These are phyloP conservation scores for Volucella inanis DNA, from an alignment of 2,888 invertebrate species.

Conservation along the genomic window DNA sequence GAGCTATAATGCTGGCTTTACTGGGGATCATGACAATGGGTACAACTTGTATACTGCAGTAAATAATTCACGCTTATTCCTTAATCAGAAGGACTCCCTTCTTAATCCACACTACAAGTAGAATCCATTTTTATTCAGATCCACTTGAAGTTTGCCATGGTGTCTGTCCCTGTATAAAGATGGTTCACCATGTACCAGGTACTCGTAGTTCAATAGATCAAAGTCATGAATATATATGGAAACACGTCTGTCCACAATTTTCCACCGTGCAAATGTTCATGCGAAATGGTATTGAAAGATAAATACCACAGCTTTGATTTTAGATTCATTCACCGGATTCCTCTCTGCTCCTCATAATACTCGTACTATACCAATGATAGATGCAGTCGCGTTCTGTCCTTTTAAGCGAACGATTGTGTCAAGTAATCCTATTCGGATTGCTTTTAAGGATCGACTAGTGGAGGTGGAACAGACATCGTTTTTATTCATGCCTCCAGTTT, in stretches of 20 bases:
- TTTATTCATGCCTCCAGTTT: not conserved
- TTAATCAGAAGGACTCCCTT: slow-evolving; percentile 31
- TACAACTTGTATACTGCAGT: slow-evolving; percentile 50
- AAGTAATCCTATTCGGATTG: slow-evolving; percentile 60
- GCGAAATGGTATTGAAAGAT: slow-evolving; percentile 35
- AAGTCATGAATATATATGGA: slow-evolving; percentile 68
- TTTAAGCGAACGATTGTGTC: slow-evolving; percentile 40
- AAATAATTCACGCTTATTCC: slow-evolving; percentile 63
- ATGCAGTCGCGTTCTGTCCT: slow-evolving; percentile 63
- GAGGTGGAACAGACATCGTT: slow-evolving; percentile 7
- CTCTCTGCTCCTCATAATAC: not conserved
- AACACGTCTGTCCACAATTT: slow-evolving; percentile 47
- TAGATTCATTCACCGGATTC: not conserved
- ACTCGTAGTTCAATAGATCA: slow-evolving; percentile 53
- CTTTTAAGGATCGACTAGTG: slow-evolving; percentile 8
- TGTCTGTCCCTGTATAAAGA: slow-evolving; percentile 11
- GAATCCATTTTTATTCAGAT: slow-evolving; percentile 52
- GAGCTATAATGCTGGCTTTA: not conserved
- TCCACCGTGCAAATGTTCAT: slow-evolving; percentile 23
- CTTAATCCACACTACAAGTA: slow-evolving; percentile 29
- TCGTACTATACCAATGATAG: slow-evolving; percentile 50
- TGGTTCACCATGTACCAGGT: not conserved
- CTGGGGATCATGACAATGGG: slow-evolving; percentile 30
- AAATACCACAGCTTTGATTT: slow-evolving; percentile 14
- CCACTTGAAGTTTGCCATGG: slow-evolving; percentile 3